Evolutionary conservation across 2,888 invertebrate species (phyloP), one percentile per base, ranked within the genome.

Genomic region (Andrena haemorrhoa): DNA sequence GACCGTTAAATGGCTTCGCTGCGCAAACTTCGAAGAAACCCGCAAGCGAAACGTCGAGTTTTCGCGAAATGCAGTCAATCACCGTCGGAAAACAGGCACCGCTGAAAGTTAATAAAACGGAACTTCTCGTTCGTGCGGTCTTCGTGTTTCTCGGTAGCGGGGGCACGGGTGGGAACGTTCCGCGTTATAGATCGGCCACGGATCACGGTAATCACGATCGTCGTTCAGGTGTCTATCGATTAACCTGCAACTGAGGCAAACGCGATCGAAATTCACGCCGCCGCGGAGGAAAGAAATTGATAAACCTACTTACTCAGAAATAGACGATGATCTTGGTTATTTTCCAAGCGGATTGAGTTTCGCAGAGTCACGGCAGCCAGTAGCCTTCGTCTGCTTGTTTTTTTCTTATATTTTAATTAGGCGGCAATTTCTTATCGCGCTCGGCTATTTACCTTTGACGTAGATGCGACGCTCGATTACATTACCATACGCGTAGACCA

Each of bases 101-200:
- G 74, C 76, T 83, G 85, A 89, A 90, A 91, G 86, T 88, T 86
- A 88, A 91, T 90, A 89, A 87, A 82, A 83, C 79, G 74, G 69
- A 79, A 86, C 83, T 90, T 90, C 87, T 89, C 88, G 85, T 29
- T 71, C 82, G 73, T 82, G 82, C 60, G 75, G 69, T 64, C 64
- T 33, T 61, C 49, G 58, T 70, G 73, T 69, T 81, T 16, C 64
- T 63, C 23, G 72, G 47, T 26, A 64, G 58, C 56, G 41, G 23
- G 33, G 65, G 77, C 65, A 26, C 60, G 35, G 10, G 8, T 3
- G 33, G 49, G 63, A 61, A 80, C 29, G 61, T 63, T 61, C 56
- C 10, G 47, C n/a, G 60, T 77, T 56, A 68, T 58, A 72, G 66
- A 80, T 80, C 60, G 58, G 29, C 20, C 6, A 1, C 26, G 8